Base-by-base conservation (phyloP, 1,140 invertebrate species). In the Lysiphlebus fabarum region DNA sequence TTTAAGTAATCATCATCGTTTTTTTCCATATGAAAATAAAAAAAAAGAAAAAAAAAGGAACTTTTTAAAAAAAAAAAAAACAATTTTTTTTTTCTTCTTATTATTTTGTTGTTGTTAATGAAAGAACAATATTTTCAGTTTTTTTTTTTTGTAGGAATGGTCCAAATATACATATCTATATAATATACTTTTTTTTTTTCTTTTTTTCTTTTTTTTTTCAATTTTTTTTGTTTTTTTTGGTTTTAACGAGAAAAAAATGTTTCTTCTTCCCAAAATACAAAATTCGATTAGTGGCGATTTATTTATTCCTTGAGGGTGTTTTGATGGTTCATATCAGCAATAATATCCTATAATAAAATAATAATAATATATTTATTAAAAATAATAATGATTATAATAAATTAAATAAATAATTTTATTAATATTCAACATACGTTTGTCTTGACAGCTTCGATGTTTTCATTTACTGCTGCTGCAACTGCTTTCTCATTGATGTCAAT, bases 151-250 rank as follows among this genome's bases (percentile, higher is more conserved):
- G 72, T 68, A 78, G 75, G 75, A 79, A 80, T 78, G 75, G 74
- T 79, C 75, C 78, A 76, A 79, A 79, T 77, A 75, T 78, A 77
- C 72, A 78, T 77, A 78, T 76, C 73, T 78, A 78, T 78, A 77
- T 76, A 77, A 77, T 78, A 78, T 79, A 77, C 68, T 73, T 68
- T 69, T 51, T 40, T 40, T 61, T 73, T 68, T 69, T 38, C 4
- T 40, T 61, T 66, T 45, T 57, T 53, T 62, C n/a, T n/a, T n/a
- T n/a, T n/a, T n/a, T n/a, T n/a, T n/a, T n/a, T n/a, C n/a, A n/a
- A n/a, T n/a, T n/a, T n/a, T n/a, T n/a, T n/a, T n/a, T n/a, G n/a
- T 53, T 37, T 66, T 75, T 76, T 79, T 80, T 77, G 78, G 75
- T 80, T 79, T 78, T 79, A 78, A 75, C 71, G 76, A 76, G 73